Base-by-base conservation (phyloP, 2,113 vertebrate species). In the Thalassoma bifasciatum region DNA sequence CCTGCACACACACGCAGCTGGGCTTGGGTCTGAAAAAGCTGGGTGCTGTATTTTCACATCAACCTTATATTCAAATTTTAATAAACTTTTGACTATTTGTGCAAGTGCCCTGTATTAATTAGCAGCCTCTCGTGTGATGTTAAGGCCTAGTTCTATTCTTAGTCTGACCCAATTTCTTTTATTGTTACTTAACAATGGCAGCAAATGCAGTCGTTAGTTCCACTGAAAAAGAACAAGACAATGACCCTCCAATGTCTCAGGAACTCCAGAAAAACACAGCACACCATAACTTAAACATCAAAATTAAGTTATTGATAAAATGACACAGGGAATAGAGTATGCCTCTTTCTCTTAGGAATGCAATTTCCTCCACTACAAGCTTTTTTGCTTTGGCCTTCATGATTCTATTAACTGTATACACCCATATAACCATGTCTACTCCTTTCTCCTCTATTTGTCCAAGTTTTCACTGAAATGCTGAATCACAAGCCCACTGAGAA, bases 121-220 rank as follows among this genome's bases (percentile, higher is more conserved):
- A 81, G 66, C 53, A 75, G 53, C 34, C 46, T 54, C 66, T 49
- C 44, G 4, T 59, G 67, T 66, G 74, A 79, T 79, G 50, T 54
- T 51, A 2, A 46, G 34, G 10, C 24, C 26, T 16, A 26, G 37
- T 71, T 71, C 83, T 87, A 86, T 87, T 82, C 40, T 73, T 76
- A 80, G 72, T 68, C 30, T 67, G 70, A 79, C 85, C 62, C 51
- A 83, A 78, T 82, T 79, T 72, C 26, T 23, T 72, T 78, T 66
- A 1, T 63, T 22, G 51, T 2, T 16, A 49, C 57, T 70, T 53
- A 56, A 69, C n/a, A 0, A n/a, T 24, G 10, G 53, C 14, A 75
- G 60, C 53, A 44, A 37, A 57, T 57, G 38, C 54, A 5, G 26
- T 60, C 26, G 21, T 10, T 22, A 40, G 26, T 68, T 38, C 62